Base-by-base conservation (phyloP, 2,888 invertebrate genomes). In the Cylindroiulus punctatus region DNA sequence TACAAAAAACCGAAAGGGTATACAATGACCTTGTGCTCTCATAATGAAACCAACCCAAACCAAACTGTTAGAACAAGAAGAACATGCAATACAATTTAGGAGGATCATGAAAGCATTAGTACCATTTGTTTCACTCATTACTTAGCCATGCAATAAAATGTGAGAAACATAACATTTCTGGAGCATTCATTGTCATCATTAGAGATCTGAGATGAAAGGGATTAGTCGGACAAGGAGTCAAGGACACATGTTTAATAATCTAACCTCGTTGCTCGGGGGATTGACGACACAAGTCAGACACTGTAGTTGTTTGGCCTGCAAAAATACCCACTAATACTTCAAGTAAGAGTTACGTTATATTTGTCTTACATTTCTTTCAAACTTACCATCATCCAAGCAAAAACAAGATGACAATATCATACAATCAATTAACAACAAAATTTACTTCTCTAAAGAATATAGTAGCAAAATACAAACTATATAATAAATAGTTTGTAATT, bases 1-100 rank as follows among this genome's bases (percentile, higher is more conserved):
- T 93, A 88, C 86, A 91, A 90, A 90, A 90, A 47, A 36, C 2
- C 3, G 44, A 32, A 32, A 44, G 32, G 40, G 0, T 22, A 22
- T 26, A 65, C 4, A 57, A 1, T 65, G 26, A 22, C 26, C 22
- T 65, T 65, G 12, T 12, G 22, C 26, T 22, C 10, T 2, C 26
- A 65, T 65, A 52, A 17, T 52, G 52, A 52, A 52, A n/a, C 17
- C 52, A 1, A 52, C 2, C 36, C 7, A 22, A 22, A 65, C 26
- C n/a, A 12, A 65, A 65, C 19, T 22, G 12, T 65, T 65, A 52
- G 30, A 42, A 76, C 8, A 14, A 32, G 19, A 86, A 42, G 19
- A 32, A 85, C 65, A 26, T 65, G 65, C 65, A 26, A 26, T 0
- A 26, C 12, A 26, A 26, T 26, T 22, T 26, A n/a, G 5, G 65